Conservation (phyloP, 2,113 vertebrate genomes). For the Pandion haliaetus region DNA sequence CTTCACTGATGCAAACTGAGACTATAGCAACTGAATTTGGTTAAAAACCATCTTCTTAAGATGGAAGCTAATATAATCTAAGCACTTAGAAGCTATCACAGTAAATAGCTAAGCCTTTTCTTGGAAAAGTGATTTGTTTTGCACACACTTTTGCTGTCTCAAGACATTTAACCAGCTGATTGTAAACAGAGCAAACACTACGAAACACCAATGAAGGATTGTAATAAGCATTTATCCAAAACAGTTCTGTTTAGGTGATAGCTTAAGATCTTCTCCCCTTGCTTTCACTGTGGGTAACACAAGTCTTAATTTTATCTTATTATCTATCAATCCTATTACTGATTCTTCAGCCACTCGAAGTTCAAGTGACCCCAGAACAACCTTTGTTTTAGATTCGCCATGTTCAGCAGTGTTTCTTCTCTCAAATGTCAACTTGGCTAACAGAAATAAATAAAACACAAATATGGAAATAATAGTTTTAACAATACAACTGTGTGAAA, state of each 20-base stretch:
- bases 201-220: background rate
- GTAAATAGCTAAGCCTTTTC: background rate
- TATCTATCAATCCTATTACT: background rate
- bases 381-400: background rate
- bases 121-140: background rate
- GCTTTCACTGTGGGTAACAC: background rate
- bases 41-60: background rate
- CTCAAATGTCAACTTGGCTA: background rate
- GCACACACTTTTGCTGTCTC: background rate
- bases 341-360: background rate
- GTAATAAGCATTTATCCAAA: background rate
- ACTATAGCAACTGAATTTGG: background rate
- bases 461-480: background rate
- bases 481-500: background rate
- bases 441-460: background rate
- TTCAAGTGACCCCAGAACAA: background rate
- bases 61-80: background rate
- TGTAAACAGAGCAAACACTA: background rate
- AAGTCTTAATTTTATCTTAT: background rate
- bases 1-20: background rate
- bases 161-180: background rate
- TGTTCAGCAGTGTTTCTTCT: background rate
- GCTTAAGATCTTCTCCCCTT: background rate
- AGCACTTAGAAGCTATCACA: background rate
- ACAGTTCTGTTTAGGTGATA: background rate